Base-by-base conservation (phyloP, 2,888 invertebrate genomes). In the Phrixothrix hirtus region DNA sequence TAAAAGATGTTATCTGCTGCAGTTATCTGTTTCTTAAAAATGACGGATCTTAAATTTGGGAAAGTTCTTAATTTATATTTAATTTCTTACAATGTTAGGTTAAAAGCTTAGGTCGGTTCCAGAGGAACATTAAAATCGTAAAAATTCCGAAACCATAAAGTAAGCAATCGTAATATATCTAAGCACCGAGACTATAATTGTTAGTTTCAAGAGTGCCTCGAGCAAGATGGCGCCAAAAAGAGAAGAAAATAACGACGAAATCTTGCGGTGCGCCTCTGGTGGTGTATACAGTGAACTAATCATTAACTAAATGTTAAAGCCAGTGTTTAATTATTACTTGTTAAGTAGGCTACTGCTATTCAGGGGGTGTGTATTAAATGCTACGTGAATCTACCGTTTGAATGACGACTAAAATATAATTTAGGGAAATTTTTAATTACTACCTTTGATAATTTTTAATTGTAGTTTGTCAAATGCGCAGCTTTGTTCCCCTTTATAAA, bases 161-260 rank as follows among this genome's bases (percentile, higher is more conserved):
- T 59, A 55, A 57, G 57, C 44, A 59, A 37, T 57, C 63, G 70
- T 69, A 69, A 72, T 72, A 72, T 71, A 71, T 72, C 71, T 72
- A 70, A 65, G 67, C 63, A 69, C 66, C 61, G 69, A 70, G 70
- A 69, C 69, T 64, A 69, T 74, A 74, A 74, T 74, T 73, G 72
- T 70, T 57, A 68, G 72, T 69, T 71, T 63, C 66, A 58, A 62
- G 61, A 61, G 62, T 55, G 70, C 73, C 72, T 48, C 60, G 47
- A 67, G 74, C 72, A 65, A 71, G 69, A 73, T 74, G 74, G 74
- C 74, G 73, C 74, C 74, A 73, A 71, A 74, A 73, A 72, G 61
- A 64, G 70, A 70, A 65, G 63, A 68, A 69, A 66, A 60, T 54
- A 60, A 64, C 60, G 49, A 59, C 59, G 53, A 51, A 58, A 55